These are phyloP conservation scores for Caenorhabditis doughertyi DNA, from an alignment of 2,888 invertebrate species.

Conservation along the genomic window DNA sequence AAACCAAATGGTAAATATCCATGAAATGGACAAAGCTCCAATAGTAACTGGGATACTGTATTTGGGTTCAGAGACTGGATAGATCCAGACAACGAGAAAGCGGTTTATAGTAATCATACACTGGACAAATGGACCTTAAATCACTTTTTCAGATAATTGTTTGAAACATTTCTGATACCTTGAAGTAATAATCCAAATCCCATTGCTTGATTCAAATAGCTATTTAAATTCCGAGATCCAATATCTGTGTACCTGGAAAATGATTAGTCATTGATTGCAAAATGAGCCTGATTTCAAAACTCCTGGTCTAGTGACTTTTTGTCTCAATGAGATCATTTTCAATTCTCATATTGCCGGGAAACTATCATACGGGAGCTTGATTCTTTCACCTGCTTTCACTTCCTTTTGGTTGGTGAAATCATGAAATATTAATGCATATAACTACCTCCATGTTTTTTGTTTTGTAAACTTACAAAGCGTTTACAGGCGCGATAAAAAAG, in stretches of 20 bases:
- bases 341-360: too few relatives aligned
- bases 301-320: too few relatives aligned
- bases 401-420: too few relatives aligned
- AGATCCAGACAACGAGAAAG: constrained; percentile 33
- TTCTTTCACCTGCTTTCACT: too few relatives aligned
- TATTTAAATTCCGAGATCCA: not conserved
- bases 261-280: not conserved
- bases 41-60: constrained; percentile 22
- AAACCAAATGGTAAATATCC: not conserved
- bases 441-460: too few relatives aligned
- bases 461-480: constrained; percentile 9
- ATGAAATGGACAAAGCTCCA: not conserved
- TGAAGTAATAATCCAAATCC: constrained; percentile 3
- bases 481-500: constrained; percentile 2
- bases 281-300: not conserved
- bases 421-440: too few relatives aligned
- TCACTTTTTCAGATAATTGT: not conserved
- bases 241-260: constrained; percentile 20
- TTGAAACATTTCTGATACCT: not conserved
- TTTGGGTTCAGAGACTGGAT: not conserved
- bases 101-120: constrained; percentile 30
- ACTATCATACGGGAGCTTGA: too few relatives aligned
- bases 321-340: too few relatives aligned
- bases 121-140: constrained; percentile 32
- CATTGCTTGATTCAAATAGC: constrained; percentile 5